Conservation (phyloP, 2,888 invertebrate species). For the Drosophila cracens region DNA sequence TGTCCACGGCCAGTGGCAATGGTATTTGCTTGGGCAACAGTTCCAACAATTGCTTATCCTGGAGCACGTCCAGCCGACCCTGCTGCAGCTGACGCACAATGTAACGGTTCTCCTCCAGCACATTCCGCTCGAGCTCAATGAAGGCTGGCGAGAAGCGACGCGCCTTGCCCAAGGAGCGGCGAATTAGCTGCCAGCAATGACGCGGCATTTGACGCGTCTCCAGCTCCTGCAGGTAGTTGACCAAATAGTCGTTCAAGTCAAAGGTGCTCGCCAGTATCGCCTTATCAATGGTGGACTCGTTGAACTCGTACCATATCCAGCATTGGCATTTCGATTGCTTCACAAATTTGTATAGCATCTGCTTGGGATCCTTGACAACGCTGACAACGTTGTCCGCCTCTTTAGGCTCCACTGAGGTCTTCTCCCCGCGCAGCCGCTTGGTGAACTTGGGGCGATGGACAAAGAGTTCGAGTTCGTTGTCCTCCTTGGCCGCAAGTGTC, state of each 20-base stretch:
- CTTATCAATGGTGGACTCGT: conserved; percentile 52
- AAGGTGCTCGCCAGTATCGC: conserved; percentile 38
- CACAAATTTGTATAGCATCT: conserved; percentile 35
- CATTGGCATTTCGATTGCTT: conserved; percentile 33
- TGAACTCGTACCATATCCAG: conserved; percentile 66
- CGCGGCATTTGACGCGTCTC: conserved; percentile 38
- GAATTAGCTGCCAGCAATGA: conserved; percentile 56
- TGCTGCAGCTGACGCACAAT: conserved; percentile 53
- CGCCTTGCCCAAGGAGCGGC: conserved; percentile 55
- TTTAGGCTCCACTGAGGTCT: background rate
- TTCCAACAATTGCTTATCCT: background rate
- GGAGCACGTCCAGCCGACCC: conserved; percentile 12
- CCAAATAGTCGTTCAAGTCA: conserved; percentile 35
- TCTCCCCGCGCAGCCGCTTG: conserved; percentile 21
- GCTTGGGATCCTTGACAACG: background rate
- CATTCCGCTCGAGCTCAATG: conserved; percentile 37
- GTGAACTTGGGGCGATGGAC: conserved; percentile 51
- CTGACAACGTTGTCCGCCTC: conserved; percentile 6
- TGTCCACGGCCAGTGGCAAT: conserved; percentile 30
- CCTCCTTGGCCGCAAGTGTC: background rate
- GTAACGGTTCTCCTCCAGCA: conserved; percentile 31
- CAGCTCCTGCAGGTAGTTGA: conserved; percentile 18
- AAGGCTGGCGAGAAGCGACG: conserved; percentile 61
- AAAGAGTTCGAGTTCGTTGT: conserved; percentile 46
- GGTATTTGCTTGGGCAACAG: conserved; percentile 51